Evolutionary conservation across 1,140 invertebrate genomes (phyloP).

Genomic region (Stegodyphus mimosarum): DNA sequence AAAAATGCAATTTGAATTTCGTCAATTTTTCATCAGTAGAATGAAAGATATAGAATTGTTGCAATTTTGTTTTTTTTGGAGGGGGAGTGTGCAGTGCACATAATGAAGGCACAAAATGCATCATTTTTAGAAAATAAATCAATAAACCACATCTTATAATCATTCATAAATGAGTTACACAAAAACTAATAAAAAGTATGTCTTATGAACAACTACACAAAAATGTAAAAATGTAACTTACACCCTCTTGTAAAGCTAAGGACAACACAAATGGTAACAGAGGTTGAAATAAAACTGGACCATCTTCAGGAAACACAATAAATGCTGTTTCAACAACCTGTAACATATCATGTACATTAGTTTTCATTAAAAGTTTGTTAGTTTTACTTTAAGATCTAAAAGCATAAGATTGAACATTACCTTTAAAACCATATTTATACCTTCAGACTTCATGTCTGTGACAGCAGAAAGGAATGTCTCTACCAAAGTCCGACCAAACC

Average conservation of each 20-base stretch:
- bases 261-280: conserved; percentile 66
- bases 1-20: no score
- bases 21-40: no score
- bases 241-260: conserved; percentile 74
- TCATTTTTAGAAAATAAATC: no score
- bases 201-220: no score
- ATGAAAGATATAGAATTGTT: no score
- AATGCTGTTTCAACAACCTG: conserved; percentile 68
- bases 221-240: conserved; percentile 69
- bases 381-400: no score
- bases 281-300: conserved; percentile 67
- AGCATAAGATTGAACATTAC: conserved; percentile 67
- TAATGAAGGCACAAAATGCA: no score
- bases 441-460: conserved; percentile 82
- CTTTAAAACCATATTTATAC: conserved; percentile 78
- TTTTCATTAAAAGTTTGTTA: background rate
- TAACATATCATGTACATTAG: conserved; percentile 9
- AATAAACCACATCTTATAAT: no score
- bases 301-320: conserved; percentile 70
- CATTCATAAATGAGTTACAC: no score
- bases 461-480: conserved; percentile 77
- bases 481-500: conserved; percentile 76
- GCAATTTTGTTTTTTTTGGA: no score
- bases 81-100: no score
- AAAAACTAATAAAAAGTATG: no score